Evolutionary conservation across 2,888 invertebrate species (phyloP), one percentile per base, ranked within the genome.

Genomic region (Cephus pygmeus): DNA sequence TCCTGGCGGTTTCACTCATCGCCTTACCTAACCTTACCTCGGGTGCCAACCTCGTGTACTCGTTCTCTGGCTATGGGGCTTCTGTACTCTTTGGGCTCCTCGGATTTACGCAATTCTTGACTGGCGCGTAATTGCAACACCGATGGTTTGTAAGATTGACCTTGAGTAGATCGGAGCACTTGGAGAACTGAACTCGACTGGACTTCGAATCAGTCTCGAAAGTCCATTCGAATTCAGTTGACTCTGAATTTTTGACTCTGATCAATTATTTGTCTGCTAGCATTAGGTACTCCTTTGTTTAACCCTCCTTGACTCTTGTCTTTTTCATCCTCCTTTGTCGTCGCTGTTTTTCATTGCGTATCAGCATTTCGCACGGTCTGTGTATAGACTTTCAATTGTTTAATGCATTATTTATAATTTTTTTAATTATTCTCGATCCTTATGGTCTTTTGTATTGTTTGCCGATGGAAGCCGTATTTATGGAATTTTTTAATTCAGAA

Each of bases 111-210:
- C 71, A 71, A 71, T 34, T 6, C 71, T 71, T 34, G 31, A 31
- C 73, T 40, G 40, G 34, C 69, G 15, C 40, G n/a, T 85, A 85
- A 84, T 85, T 83, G 83, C 83, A 82, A 73, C 76, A 77, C 73
- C 77, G 75, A 73, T 76, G 81, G 83, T 87, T 86, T 83, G 84
- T 86, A 86, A 84, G 81, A 82, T 79, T 85, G 88, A 86, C 89
- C 88, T 89, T 87, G 87, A 78, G 81, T 77, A 75, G 79, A 69
- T 74, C 11, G 76, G 77, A 12, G 0, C 35, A 35, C 35, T 35
- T 12, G 35, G 35, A 35, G 35, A 35, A 35, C 12, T 12, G 35
- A 35, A 35, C 35, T 35, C 34, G 79, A 80, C 77, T 81, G 23
- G 56, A 56, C 56, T 56, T 23, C 23, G 23, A 9, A 9, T 23